phyloP scores from a whole-genome alignment of 2,888 invertebrate genomes.

The Chrysolina americana region DNA sequence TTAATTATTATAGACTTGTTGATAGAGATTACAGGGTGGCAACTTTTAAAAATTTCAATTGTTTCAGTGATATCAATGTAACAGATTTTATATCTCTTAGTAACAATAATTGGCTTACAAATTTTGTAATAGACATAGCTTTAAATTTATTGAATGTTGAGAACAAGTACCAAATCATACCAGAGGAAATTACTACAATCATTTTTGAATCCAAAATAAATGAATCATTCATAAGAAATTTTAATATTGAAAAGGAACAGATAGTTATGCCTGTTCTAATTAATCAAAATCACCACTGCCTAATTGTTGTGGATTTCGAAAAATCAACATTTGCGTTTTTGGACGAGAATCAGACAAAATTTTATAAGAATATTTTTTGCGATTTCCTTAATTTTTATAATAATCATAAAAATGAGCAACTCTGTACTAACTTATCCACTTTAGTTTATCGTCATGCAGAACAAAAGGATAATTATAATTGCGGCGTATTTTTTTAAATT shows the following conservation, averaged over 20 bases:
- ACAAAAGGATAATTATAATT: constrained; percentile 1
- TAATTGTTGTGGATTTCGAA: background rate
- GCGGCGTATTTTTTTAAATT: background rate
- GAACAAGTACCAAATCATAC: background rate
- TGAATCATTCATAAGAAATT: background rate
- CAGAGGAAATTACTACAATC: background rate
- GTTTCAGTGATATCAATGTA: background rate
- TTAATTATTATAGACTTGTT: background rate
- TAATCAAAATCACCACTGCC: background rate
- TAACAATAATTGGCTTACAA: background rate
- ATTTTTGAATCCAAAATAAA: background rate
- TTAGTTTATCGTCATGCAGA: background rate
- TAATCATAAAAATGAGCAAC: background rate
- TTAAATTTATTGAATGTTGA: constrained; percentile 7
- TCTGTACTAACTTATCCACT: background rate
- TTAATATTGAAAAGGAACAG: no score
- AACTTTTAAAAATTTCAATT: background rate
- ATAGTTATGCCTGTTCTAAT: no score
- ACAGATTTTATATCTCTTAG: background rate
- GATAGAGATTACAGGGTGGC: constrained; percentile 7
- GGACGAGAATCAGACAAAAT: background rate
- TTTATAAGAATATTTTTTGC: no score
- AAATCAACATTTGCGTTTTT: background rate
- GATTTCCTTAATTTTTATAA: background rate
- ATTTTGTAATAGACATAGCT: constrained; percentile 4